These are phyloP conservation scores for Platypus cylindrus DNA, from an alignment of 2,888 invertebrate genomes.

Conservation along the genomic window DNA sequence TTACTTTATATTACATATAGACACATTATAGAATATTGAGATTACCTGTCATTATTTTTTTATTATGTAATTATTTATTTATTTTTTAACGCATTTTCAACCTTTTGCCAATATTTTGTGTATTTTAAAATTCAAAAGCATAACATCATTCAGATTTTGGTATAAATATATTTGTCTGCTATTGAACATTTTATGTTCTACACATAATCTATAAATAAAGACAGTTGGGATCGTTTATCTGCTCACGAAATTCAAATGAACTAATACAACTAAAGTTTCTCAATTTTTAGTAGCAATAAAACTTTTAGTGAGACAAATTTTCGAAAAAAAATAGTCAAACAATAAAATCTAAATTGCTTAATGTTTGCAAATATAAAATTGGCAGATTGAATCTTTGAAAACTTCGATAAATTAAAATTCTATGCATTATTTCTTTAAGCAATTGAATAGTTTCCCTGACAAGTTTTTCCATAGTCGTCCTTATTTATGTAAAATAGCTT, in stretches of 20 bases:
- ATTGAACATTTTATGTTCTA: too few species aligned
- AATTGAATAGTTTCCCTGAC: slow-evolving; percentile 7
- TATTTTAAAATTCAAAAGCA: not conserved
- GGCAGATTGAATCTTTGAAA: slow-evolving; percentile 12
- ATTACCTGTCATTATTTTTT: too few species aligned
- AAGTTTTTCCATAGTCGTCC: slow-evolving; percentile 11
- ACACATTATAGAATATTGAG: too few species aligned
- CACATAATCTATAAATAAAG: too few species aligned
- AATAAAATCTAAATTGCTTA: slow-evolving; percentile 6
- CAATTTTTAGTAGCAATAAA: slow-evolving; percentile 9
- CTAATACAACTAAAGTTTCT: slow-evolving; percentile 2
- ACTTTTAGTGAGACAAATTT: slow-evolving; percentile 10
- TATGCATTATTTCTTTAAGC: slow-evolving; percentile 9
- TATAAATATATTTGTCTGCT: not conserved
- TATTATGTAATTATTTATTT: slow-evolving; percentile 2
- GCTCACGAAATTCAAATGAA: slow-evolving; percentile 1
- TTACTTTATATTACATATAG: too few species aligned
- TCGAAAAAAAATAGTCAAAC: slow-evolving; percentile 8
- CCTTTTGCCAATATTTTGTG: not conserved
- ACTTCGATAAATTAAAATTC: slow-evolving; percentile 10
- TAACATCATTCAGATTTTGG: too few species aligned
- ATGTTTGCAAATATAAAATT: slow-evolving; percentile 10
- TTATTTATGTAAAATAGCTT: slow-evolving; percentile 8
- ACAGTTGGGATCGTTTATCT: not conserved
- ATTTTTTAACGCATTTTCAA: not conserved